Evolutionary conservation across 2,888 invertebrate genomes (phyloP).

Genomic region (Ophion obscuratus): DNA sequence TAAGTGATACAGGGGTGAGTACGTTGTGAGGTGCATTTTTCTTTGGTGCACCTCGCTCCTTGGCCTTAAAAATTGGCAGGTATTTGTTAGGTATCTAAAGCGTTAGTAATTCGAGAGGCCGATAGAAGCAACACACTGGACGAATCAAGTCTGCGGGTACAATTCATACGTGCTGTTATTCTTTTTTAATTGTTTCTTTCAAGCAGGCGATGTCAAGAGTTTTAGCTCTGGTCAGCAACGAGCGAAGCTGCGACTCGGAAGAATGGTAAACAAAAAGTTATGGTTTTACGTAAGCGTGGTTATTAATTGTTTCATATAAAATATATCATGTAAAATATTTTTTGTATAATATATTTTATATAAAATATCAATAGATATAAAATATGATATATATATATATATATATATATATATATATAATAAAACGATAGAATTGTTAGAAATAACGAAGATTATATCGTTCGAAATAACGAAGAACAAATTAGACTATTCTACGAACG

Average conservation of each 20-base stretch:
- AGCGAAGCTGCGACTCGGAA: slow-evolving; percentile 55
- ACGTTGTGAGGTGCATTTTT: slow-evolving; percentile 1
- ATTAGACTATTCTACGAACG: slow-evolving; percentile 63
- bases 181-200: background rate
- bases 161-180: slow-evolving; percentile 38
- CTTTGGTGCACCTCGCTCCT: background rate
- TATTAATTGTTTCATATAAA: background rate
- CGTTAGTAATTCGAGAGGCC: slow-evolving; percentile 35
- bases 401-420: slow-evolving; percentile 2
- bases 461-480: slow-evolving; percentile 27
- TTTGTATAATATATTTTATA: too few relatives aligned
- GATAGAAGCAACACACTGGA: slow-evolving; percentile 66
- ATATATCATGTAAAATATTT: too few relatives aligned
- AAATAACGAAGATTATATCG: slow-evolving; percentile 18
- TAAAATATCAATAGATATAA: too few relatives aligned
- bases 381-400: background rate
- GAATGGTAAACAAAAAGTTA: slow-evolving; percentile 27
- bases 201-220: slow-evolving; percentile 45
- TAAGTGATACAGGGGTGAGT: background rate
- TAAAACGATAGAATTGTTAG: background rate
- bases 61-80: background rate
- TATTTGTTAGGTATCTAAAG: slow-evolving; percentile 13
- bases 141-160: slow-evolving; percentile 8
- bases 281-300: slow-evolving; percentile 18
- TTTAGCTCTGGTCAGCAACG: slow-evolving; percentile 49